Conservation (phyloP, 2,797 vertebrate genomes). For the Xenopus petersii region DNA sequence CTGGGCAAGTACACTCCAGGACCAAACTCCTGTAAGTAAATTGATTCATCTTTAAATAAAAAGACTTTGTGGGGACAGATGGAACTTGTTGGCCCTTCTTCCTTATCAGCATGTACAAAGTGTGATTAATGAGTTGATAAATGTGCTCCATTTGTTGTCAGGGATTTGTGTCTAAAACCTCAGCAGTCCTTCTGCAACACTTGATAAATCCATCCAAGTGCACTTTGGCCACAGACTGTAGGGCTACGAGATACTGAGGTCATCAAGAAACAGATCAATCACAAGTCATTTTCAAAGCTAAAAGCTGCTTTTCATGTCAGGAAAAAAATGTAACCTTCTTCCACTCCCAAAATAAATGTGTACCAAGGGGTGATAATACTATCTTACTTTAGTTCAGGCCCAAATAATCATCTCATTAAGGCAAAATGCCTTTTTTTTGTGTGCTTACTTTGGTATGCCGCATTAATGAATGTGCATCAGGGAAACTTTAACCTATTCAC, state of each 20-base stretch:
- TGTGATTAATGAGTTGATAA: constrained; percentile 41
- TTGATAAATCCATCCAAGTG: constrained; percentile 29
- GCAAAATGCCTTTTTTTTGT: background rate
- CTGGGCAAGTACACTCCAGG: too few relatives aligned
- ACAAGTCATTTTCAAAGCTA: constrained; percentile 15
- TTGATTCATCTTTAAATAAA: background rate
- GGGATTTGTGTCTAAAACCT: constrained; percentile 26
- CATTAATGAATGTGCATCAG: too few relatives aligned
- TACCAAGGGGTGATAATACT: background rate
- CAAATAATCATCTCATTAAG: background rate
- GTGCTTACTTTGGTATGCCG: too few relatives aligned
- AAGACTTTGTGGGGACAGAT: constrained; percentile 27
- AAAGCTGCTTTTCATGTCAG: constrained; percentile 20
- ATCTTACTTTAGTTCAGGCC: background rate
- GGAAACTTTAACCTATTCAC: too few relatives aligned
- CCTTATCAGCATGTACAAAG: constrained; percentile 43
- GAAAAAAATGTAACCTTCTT: background rate
- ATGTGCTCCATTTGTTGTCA: constrained; percentile 24
- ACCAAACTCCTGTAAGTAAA: too few relatives aligned
- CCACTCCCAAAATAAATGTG: background rate
- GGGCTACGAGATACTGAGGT: background rate
- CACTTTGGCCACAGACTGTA: constrained; percentile 16
- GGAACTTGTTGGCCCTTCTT: constrained; percentile 24
- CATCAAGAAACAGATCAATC: constrained; percentile 1
- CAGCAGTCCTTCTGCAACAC: constrained; percentile 27